phyloP scores from a whole-genome alignment of 2,113 vertebrate genomes.

The Salvelinus alpinus region DNA sequence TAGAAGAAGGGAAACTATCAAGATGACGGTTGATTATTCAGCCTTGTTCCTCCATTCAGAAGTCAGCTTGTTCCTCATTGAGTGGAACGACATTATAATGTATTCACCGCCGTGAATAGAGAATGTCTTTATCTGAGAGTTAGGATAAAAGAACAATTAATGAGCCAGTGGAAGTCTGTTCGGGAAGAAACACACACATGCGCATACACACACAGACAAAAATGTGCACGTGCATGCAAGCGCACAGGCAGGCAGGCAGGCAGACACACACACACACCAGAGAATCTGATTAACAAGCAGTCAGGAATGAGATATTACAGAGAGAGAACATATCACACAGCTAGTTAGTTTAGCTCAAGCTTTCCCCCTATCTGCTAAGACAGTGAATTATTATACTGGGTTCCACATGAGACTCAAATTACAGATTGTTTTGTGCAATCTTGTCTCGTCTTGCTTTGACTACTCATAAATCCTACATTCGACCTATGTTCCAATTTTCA shows the following conservation, averaged over 20 bases:
- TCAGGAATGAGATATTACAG: neutral
- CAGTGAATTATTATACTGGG: no score
- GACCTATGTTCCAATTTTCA: no score
- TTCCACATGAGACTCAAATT: no score
- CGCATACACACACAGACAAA: neutral
- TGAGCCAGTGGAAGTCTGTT: constrained; percentile 4
- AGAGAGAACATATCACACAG: neutral
- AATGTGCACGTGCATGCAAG: no score
- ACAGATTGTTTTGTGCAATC: no score
- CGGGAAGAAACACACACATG: no score
- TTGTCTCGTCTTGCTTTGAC: no score
- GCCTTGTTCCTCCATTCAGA: constrained; percentile 18
- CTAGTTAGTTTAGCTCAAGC: no score
- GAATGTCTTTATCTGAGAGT: constrained; percentile 34
- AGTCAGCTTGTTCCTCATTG: constrained; percentile 7
- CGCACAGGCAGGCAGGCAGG: no score
- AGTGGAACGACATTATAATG: constrained; percentile 8
- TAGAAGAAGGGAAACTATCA: constrained; percentile 31
- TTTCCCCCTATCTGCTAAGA: no score
- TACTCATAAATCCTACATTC: no score
- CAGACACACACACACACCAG: neutral
- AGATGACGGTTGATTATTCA: constrained; percentile 17
- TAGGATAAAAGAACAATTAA: constrained; percentile 36
- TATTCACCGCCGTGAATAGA: constrained; percentile 29
- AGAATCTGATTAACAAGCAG: neutral